These are phyloP conservation scores for Coptodon rendalli DNA, from an alignment of 2,113 vertebrate species.

Conservation along the genomic window DNA sequence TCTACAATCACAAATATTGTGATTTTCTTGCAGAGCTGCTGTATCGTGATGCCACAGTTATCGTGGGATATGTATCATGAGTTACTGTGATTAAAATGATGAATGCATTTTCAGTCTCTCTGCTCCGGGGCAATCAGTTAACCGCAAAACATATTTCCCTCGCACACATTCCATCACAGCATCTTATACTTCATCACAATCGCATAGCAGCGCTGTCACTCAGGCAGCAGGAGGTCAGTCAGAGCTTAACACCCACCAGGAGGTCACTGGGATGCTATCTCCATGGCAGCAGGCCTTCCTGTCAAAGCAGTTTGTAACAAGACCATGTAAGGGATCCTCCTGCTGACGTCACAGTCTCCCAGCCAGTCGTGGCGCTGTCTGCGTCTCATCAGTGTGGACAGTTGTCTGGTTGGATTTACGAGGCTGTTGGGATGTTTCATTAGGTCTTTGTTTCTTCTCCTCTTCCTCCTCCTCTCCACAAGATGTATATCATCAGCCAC, in stretches of 20 bases:
- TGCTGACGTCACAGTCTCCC: not conserved
- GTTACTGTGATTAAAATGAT: not conserved
- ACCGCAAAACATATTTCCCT: not conserved
- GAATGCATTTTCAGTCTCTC: not conserved
- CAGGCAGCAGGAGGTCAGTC: not conserved
- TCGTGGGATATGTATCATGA: accelerated
- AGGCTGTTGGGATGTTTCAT: not conserved
- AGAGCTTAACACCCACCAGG: not conserved
- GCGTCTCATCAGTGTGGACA: not conserved
- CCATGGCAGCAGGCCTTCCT: slow-evolving; percentile 14
- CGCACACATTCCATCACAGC: not conserved
- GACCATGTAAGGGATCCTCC: slow-evolving; percentile 29
- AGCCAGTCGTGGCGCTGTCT: not conserved
- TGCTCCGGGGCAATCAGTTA: accelerated
- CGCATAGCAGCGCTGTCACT: not conserved
- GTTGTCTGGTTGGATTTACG: not conserved
- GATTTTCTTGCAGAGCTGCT: not conserved
- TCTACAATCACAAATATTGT: not conserved
- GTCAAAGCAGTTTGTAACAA: slow-evolving; percentile 8
- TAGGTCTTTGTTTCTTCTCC: not conserved
- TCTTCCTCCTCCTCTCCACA: not conserved
- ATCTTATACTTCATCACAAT: not conserved
- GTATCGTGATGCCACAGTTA: not conserved
- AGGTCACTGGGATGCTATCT: slow-evolving; percentile 14
- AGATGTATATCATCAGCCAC: not conserved